Evolutionary conservation across 2,113 vertebrate genomes (phyloP).

Genomic region (Beaufortia kweichowensis): DNA sequence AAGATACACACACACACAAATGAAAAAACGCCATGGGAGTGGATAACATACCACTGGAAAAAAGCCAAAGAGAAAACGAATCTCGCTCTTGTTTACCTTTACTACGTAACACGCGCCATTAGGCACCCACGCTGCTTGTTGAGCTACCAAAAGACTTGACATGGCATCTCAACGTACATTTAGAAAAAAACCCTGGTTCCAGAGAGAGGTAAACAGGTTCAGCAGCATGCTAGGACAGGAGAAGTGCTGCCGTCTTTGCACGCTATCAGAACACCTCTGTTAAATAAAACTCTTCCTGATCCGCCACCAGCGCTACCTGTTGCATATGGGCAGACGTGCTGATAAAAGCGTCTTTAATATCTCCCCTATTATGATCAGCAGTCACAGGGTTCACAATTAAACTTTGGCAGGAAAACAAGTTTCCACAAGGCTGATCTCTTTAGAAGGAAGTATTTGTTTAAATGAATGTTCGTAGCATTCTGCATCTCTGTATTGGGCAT

Average conservation of each 20-base stretch:
- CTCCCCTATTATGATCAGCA: neutral
- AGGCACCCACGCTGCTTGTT: neutral
- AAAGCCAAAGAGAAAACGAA: neutral
- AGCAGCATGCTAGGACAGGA: slow-evolving; percentile 57
- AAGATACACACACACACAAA: slow-evolving; percentile 30
- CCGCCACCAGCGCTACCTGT: slow-evolving; percentile 19
- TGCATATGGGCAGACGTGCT: slow-evolving; percentile 24
- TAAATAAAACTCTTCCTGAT: slow-evolving; percentile 12
- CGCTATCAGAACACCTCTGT: slow-evolving; percentile 41
- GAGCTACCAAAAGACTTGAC: slow-evolving; percentile 3
- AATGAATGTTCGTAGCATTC: slow-evolving; percentile 21
- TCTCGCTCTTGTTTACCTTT: slow-evolving; percentile 16
- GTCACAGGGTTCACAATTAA: slow-evolving; percentile 11
- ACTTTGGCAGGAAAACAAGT: slow-evolving; percentile 39
- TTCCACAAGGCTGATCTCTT: slow-evolving; percentile 44
- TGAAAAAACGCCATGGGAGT: slow-evolving; percentile 34
- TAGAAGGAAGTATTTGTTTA: slow-evolving; percentile 8
- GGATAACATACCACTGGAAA: slow-evolving; percentile 34
- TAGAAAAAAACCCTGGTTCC: slow-evolving; percentile 43
- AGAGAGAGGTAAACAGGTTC: slow-evolving; percentile 57
- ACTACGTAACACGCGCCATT: slow-evolving; percentile 1
- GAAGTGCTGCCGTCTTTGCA: slow-evolving; percentile 33
- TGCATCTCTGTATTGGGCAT: neutral
- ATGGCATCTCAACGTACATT: neutral
- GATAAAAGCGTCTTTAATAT: slow-evolving; percentile 28